These are phyloP conservation scores for Microtus pennsylvanicus DNA, from an alignment of 2,113 vertebrate species.

Conservation along the genomic window DNA sequence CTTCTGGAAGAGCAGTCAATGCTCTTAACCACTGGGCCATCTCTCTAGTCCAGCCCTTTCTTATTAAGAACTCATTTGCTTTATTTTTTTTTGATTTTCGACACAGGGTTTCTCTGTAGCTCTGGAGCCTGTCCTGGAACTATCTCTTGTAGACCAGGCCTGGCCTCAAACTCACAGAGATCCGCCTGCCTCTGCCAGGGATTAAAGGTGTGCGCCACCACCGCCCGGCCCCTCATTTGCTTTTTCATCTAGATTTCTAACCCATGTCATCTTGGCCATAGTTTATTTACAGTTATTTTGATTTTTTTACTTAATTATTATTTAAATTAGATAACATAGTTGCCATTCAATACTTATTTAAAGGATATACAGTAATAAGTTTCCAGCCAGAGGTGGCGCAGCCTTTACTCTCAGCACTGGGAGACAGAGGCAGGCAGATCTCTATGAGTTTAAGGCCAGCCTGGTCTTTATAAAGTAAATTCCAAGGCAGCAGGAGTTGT, in stretches of 20 bases:
- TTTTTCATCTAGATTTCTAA: background rate
- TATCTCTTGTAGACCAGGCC: too few species aligned
- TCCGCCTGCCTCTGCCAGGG: too few species aligned
- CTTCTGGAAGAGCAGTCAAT: too few species aligned
- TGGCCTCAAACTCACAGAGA: too few species aligned
- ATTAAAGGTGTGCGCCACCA: too few species aligned
- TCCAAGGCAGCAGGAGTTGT: background rate
- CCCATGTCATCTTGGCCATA: background rate
- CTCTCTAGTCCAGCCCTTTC: background rate
- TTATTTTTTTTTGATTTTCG: background rate
- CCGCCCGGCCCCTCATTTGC: too few species aligned
- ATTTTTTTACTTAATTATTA: slow-evolving; percentile 37
- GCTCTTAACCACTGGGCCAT: too few species aligned
- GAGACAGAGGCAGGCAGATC: background rate
- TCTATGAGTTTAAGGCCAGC: background rate
- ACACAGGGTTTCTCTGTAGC: too few species aligned
- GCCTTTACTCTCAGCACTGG: background rate
- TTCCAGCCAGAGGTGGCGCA: background rate
- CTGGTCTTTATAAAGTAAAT: background rate
- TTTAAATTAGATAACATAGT: slow-evolving; percentile 62
- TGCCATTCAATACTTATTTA: background rate
- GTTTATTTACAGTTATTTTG: background rate
- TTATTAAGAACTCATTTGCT: background rate
- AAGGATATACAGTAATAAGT: background rate
- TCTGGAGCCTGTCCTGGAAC: too few species aligned